Evolutionary conservation across 2,797 vertebrate genomes (phyloP), one percentile per base, ranked within the genome.

Genomic region (Anguilla anguilla): DNA sequence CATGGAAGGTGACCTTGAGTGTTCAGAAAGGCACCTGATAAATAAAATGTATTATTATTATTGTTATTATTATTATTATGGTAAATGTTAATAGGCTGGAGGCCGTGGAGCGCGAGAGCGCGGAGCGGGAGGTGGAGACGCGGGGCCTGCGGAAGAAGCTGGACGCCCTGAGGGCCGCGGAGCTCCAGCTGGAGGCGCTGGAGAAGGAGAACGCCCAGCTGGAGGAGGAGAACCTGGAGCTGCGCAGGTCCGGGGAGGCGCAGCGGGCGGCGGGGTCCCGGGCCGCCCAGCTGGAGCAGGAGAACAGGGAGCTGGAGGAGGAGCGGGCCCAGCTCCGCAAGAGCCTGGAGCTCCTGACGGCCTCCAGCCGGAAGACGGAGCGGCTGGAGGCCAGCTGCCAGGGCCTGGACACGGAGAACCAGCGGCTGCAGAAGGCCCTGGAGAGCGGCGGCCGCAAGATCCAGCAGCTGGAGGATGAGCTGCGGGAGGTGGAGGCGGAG

Each of bases 401-500:
- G 91, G 98, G 98, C 89, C 95, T 99, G 91, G 98, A 99, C 93
- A 98, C 97, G 0, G 98, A 99, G 95, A 99, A 99, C 95, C 98
- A 99, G 94, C 97, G 98, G 59, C 94, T 99, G 9, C 98, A 99
- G 95, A 99, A 99, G 92, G 96, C 97, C 88, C 92, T 99, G 74
- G 98, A 99, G 94, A 99, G 98, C 93, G 98, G 97, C 94, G 98
- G 96, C 94, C 98, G 98, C 93, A 99, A 99, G 94, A 98, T 99
- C 89, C 98, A 98, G 85, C 97, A 99, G 55, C 92, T 99, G 91
- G 98, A 99, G 93, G 97, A 93, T 2, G 98, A 99, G 91, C 92
- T 99, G 13, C 98, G 97, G 85, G 99, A 99, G 64, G 93, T 98
- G 85, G 99, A 99, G 92, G 93, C 95, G 5, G 98, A 99, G 96